Evolutionary conservation across 2,797 vertebrate genomes (phyloP).

Genomic region (Falco peregrinus): DNA sequence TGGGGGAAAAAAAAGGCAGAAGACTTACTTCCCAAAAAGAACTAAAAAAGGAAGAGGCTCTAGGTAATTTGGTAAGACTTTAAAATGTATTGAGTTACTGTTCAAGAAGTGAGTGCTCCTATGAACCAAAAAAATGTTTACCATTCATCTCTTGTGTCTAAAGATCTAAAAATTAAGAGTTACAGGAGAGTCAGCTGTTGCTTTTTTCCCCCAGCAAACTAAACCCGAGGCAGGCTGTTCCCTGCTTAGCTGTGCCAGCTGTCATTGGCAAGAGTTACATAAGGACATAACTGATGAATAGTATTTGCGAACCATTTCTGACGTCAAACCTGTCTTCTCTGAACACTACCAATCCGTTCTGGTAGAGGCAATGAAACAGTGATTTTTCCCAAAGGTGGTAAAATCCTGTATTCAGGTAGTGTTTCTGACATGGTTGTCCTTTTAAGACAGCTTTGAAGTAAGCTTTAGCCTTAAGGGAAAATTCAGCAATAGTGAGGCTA

Average conservation of each 20-base stretch:
- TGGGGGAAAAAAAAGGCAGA: neutral
- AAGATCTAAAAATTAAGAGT: neutral
- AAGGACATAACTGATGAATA: neutral
- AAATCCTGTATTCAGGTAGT: neutral
- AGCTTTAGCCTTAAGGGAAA: neutral
- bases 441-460: neutral
- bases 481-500: neutral
- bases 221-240: neutral
- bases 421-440: neutral
- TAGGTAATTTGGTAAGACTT: neutral
- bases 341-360: neutral
- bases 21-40: neutral
- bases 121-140: neutral
- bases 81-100: neutral
- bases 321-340: neutral
- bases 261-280: neutral
- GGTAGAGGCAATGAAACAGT: neutral
- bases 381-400: neutral
- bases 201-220: neutral
- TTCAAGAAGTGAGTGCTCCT: neutral
- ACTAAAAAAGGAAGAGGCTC: neutral
- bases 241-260: neutral
- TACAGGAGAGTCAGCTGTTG: neutral
- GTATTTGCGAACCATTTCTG: neutral
- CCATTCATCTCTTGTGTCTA: neutral